phyloP scores from a whole-genome alignment of 1,140 invertebrate species.

The Ylistrum balloti region DNA sequence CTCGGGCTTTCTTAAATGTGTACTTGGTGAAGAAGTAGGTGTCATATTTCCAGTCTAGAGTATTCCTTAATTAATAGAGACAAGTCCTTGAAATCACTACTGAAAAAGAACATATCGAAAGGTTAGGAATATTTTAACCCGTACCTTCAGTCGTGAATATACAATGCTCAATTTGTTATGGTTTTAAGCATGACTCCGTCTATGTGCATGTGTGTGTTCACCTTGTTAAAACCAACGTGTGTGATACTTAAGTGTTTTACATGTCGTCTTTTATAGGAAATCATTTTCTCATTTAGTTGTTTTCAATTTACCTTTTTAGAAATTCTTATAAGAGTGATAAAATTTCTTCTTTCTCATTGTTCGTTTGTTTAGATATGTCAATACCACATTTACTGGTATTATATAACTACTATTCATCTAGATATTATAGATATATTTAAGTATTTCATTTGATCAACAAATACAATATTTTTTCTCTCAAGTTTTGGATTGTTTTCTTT shows the following conservation, averaged over 20 bases:
- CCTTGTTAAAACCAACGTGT: background rate
- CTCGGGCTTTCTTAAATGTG: background rate
- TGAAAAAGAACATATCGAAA: background rate
- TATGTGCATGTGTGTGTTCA: background rate
- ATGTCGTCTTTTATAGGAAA: background rate
- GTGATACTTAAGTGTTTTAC: background rate
- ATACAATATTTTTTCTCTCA: no score
- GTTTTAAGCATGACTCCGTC: background rate
- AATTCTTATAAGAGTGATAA: no score
- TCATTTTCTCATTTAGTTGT: no score
- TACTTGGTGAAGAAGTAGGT: conserved; percentile 18
- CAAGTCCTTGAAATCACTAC: background rate
- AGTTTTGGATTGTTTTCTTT: no score
- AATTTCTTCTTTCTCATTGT: no score
- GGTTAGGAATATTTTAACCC: background rate
- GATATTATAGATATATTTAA: no score
- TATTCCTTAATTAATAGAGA: background rate
- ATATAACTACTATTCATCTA: no score
- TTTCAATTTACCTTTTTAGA: no score
- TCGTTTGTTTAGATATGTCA: no score
- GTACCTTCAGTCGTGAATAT: background rate
- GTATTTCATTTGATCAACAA: no score
- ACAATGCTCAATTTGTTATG: conserved; percentile 20
- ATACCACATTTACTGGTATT: no score
- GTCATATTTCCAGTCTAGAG: background rate